Conservation (phyloP, 2,113 vertebrate genomes). For the Sphyrna mokarran region DNA sequence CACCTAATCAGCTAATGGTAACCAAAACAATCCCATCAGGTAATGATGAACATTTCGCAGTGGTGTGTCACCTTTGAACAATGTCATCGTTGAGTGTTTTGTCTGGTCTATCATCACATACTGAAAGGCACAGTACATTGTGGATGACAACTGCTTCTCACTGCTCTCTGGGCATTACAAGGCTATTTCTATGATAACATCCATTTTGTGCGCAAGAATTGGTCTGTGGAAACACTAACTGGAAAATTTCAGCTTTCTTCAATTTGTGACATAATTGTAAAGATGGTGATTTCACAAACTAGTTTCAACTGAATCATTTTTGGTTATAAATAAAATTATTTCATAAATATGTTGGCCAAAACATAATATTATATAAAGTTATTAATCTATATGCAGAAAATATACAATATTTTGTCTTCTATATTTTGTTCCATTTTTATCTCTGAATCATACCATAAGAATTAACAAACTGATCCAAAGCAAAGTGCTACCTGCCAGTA, state of each 20-base stretch:
- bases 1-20: too few species aligned
- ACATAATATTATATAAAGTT: not conserved
- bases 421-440: not conserved
- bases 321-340: not conserved
- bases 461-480: not conserved
- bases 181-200: not conserved
- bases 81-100: not conserved
- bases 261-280: not conserved
- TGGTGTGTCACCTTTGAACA: not conserved
- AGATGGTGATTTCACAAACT: not conserved
- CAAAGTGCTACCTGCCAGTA: not conserved
- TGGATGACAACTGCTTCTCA: not conserved
- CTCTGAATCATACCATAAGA: not conserved
- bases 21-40: not conserved
- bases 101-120: not conserved
- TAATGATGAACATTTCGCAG: not conserved
- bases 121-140: not conserved
- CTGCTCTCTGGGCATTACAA: not conserved
- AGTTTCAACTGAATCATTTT: not conserved
- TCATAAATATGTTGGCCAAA: not conserved
- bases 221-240: not conserved
- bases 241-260: not conserved
- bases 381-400: not conserved
- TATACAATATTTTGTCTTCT: not conserved
- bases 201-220: not conserved